Base-by-base conservation (phyloP, 2,888 invertebrate species). In the Cataglyphis cursor region DNA sequence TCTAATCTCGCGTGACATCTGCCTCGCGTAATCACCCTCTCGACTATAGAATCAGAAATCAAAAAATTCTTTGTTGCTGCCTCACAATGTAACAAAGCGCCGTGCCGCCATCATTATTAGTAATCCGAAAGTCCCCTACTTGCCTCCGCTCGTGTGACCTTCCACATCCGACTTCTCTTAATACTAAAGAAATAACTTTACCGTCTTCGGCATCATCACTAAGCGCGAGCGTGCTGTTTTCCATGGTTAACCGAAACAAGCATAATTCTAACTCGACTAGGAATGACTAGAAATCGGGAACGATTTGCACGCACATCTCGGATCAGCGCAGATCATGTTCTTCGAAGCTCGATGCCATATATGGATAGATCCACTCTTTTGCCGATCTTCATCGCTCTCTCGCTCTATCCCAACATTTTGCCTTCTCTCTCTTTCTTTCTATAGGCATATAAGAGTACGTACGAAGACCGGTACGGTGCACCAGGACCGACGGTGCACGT, bases 381-480 rank as follows among this genome's bases (percentile, higher is more conserved):
- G 48, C 41, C 38, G 18, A 66, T 51, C 41, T 28, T 18, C 57
- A 3, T 70, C 24, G 31, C 38, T 51, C 44, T 54, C 31, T 48
- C 48, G 48, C 48, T 48, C 48, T 48, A 18, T 18, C 0, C 48
- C 48, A 18, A 18, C 48, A 0, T 48, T 18, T 18, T 18, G 18
- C 48, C 48, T 18, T 44, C 48, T 48, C 44, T 64, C 54, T 59
- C 82, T 89, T 64, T 74, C 68, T 62, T 73, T 57, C 66, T 74
- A n/a, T 78, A 81, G 84, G 85, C 85, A 89, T 75, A 83, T 86
- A 89, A 87, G 86, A 72, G 72, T 59, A 70, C 82, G 91, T 81
- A 89, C 57, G 72, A 72, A 78, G 59, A 59, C 66, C 66, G 86
- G 84, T 82, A 84, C 81, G 41, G 83, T 64, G 72, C 66, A 70